Conservation (phyloP, 2,888 invertebrate species). For the Spicauda simplicius region DNA sequence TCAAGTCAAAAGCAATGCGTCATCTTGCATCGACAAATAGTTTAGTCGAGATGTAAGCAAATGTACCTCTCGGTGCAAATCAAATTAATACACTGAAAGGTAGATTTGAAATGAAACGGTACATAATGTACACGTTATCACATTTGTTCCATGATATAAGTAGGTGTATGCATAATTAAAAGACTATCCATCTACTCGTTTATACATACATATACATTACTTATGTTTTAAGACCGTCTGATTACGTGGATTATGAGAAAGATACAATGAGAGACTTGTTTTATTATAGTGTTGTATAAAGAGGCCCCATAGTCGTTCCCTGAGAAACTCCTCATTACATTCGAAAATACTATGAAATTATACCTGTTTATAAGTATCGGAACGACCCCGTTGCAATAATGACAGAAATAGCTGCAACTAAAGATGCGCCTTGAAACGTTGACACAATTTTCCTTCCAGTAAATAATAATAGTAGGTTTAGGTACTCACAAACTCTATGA, state of each 20-base stretch:
- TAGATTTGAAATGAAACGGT: neutral
- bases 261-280: no score
- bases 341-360: conserved; percentile 26
- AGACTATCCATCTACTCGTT: no score
- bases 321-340: conserved; percentile 17
- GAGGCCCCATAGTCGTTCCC: neutral
- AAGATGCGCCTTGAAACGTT: conserved; percentile 29
- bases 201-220: no score
- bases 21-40: conserved; percentile 26
- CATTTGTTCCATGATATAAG: no score
- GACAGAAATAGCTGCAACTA: conserved; percentile 30
- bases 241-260: no score
- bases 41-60: conserved; percentile 8
- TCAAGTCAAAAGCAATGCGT: conserved; percentile 28
- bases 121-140: neutral
- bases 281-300: neutral
- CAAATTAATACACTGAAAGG: neutral
- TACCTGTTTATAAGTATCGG: conserved; percentile 26
- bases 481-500: neutral
- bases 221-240: no score
- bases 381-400: conserved; percentile 29
- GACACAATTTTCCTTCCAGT: conserved; percentile 30
- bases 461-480: conserved; percentile 23
- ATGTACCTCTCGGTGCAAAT: neutral
- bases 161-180: no score